phyloP scores from a whole-genome alignment of 2,888 invertebrate genomes.

The Caenorhabditis uteleia region DNA sequence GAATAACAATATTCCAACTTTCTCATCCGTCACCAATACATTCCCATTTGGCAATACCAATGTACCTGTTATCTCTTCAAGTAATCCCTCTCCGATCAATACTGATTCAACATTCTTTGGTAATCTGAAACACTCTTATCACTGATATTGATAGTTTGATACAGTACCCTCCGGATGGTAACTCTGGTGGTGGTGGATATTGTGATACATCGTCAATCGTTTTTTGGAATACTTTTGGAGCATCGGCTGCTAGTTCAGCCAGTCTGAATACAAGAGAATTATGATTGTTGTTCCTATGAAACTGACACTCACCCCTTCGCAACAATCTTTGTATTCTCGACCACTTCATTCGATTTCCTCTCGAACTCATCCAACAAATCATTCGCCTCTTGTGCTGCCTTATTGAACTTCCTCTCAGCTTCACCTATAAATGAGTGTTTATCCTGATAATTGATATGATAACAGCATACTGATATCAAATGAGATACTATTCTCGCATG shows the following conservation, averaged over 20 bases:
- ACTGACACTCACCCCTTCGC: slow-evolving; percentile 15
- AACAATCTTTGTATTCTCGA: slow-evolving; percentile 21
- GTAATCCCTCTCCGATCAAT: slow-evolving; percentile 35
- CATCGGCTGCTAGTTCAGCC: slow-evolving; percentile 11
- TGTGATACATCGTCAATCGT: slow-evolving; percentile 34
- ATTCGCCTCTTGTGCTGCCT: slow-evolving; percentile 15
- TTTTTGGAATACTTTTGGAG: slow-evolving; percentile 29
- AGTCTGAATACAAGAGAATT: slow-evolving; percentile 8
- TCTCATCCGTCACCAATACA: slow-evolving; percentile 47
- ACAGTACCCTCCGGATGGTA: slow-evolving; percentile 38
- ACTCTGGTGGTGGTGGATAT: slow-evolving; percentile 22
- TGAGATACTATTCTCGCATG: slow-evolving; percentile 26
- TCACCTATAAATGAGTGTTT: slow-evolving; percentile 19
- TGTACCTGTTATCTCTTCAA: slow-evolving; percentile 42
- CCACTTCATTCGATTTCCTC: slow-evolving; percentile 24
- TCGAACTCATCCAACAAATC: slow-evolving; percentile 32
- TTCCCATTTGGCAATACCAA: slow-evolving; percentile 41
- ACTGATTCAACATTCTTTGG: slow-evolving; percentile 51
- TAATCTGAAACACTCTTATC: slow-evolving; percentile 35
- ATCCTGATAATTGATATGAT: neutral
- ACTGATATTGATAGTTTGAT: too few species aligned
- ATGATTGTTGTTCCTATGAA: slow-evolving; percentile 1
- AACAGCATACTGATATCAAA: slow-evolving; percentile 35
- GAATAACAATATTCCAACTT: slow-evolving; percentile 41
- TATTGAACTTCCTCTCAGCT: slow-evolving; percentile 31